These are phyloP conservation scores for Eulithis prunata DNA, from an alignment of 2,888 invertebrate species.

Conservation along the genomic window DNA sequence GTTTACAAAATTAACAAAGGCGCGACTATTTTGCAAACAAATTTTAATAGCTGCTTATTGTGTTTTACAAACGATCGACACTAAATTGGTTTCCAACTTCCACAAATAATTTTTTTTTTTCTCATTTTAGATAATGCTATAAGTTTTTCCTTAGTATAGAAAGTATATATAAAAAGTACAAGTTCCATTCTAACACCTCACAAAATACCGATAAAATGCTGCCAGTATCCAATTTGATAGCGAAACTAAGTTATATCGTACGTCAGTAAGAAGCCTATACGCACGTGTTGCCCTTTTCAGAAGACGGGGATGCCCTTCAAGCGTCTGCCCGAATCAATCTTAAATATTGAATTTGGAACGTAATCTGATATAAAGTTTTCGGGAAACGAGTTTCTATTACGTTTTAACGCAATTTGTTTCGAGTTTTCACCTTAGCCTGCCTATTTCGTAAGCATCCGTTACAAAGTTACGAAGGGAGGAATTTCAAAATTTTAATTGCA, in stretches of 20 bases:
- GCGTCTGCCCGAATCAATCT: slow-evolving; percentile 83
- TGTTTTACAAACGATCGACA: slow-evolving; percentile 2
- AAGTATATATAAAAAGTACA: neutral
- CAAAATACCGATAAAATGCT: slow-evolving; percentile 3
- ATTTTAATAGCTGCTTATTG: slow-evolving; percentile 55
- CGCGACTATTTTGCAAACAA: slow-evolving; percentile 62
- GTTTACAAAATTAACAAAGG: slow-evolving; percentile 72
- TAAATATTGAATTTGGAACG: slow-evolving; percentile 83
- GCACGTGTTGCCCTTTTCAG: slow-evolving; percentile 56
- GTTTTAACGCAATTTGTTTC: slow-evolving; percentile 82
- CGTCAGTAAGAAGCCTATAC: slow-evolving; percentile 7
- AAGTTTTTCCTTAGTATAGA: no score
- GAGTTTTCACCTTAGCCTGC: slow-evolving; percentile 72
- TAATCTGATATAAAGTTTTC: slow-evolving; percentile 81
- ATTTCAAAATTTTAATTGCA: slow-evolving; percentile 70
- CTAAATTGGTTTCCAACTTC: neutral
- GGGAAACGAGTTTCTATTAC: slow-evolving; percentile 83
- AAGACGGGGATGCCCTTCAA: slow-evolving; percentile 64
- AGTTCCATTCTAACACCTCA: slow-evolving; percentile 7
- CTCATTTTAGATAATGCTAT: no score
- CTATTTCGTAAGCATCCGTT: slow-evolving; percentile 41
- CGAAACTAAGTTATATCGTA: slow-evolving; percentile 26
- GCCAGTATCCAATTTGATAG: slow-evolving; percentile 17
- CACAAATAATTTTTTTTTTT: neutral
- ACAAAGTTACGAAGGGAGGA: slow-evolving; percentile 63